These are phyloP conservation scores for Ophraella communa DNA, from an alignment of 2,888 invertebrate genomes.

Conservation along the genomic window DNA sequence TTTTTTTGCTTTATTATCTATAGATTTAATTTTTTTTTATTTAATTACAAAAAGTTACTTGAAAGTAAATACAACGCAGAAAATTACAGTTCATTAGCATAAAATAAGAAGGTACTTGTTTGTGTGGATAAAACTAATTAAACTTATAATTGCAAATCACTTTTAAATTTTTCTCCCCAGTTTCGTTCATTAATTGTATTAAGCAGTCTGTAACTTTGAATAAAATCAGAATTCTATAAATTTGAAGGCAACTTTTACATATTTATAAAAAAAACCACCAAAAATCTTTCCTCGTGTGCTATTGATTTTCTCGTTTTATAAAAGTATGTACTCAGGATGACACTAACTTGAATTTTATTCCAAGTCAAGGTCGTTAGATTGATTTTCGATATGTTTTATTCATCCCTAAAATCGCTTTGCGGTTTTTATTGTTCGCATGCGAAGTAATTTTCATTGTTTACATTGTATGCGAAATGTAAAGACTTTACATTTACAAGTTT, in stretches of 20 bases:
- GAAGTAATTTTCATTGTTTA: too few relatives aligned
- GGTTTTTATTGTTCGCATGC: background rate
- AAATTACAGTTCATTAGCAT: too few relatives aligned
- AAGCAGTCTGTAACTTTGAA: background rate
- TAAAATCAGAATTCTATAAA: background rate
- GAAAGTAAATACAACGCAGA: too few relatives aligned
- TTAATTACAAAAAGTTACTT: too few relatives aligned
- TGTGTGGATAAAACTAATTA: too few relatives aligned
- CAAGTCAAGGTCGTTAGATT: constrained; percentile 4
- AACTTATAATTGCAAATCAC: too few relatives aligned
- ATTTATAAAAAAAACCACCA: background rate
- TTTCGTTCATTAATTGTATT: background rate
- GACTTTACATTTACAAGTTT: too few relatives aligned
- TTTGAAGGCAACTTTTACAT: background rate
- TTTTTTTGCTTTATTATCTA: too few relatives aligned
- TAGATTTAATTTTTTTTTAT: too few relatives aligned
- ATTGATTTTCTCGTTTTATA: background rate
- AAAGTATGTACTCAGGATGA: constrained; percentile 5
- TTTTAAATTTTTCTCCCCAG: too few relatives aligned
- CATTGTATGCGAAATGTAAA: too few relatives aligned
- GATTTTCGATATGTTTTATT: background rate
- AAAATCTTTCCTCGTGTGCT: background rate
- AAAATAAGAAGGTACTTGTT: too few relatives aligned
- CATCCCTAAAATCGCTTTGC: background rate
- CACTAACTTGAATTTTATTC: constrained; percentile 10